Conservation (phyloP, 1,140 invertebrate species). For the Chrysomallon squamiferum region DNA sequence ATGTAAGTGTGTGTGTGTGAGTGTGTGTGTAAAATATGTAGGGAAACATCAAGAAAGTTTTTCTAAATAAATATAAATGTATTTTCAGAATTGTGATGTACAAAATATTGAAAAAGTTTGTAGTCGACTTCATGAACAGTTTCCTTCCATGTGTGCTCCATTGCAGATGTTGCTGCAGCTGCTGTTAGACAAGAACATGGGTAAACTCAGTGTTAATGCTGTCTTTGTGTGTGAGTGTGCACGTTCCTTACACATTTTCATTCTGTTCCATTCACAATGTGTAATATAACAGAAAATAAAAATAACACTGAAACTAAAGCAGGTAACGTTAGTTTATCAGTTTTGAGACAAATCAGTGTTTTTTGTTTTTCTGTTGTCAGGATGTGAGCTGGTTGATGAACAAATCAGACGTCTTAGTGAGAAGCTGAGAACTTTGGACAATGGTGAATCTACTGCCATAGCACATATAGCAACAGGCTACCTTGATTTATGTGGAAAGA, state of each 20-base stretch:
- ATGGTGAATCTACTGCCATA: not conserved
- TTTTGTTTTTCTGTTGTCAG: too few species aligned
- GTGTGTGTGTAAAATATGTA: too few species aligned
- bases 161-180: conserved; percentile 20
- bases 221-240: too few species aligned
- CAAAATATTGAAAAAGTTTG: conserved; percentile 11
- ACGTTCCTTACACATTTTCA: too few species aligned
- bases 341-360: too few species aligned
- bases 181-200: conserved; percentile 22
- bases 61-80: conserved; percentile 2
- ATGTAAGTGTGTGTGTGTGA: too few species aligned
- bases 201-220: conserved; percentile 7
- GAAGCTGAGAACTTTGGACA: not conserved
- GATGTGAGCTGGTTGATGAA: not conserved
- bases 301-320: too few species aligned
- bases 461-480: conserved; percentile 20
- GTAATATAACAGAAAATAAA: too few species aligned
- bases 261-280: too few species aligned
- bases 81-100: conserved; percentile 10
- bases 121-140: conserved; percentile 12
- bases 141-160: conserved; percentile 23
- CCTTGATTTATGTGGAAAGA: conserved; percentile 9
- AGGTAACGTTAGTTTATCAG: too few species aligned
- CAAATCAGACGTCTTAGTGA: conserved; percentile 8
- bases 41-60: too few species aligned